Base-by-base conservation (phyloP, 2,113 vertebrate genomes). In the Lycaon pictus region DNA sequence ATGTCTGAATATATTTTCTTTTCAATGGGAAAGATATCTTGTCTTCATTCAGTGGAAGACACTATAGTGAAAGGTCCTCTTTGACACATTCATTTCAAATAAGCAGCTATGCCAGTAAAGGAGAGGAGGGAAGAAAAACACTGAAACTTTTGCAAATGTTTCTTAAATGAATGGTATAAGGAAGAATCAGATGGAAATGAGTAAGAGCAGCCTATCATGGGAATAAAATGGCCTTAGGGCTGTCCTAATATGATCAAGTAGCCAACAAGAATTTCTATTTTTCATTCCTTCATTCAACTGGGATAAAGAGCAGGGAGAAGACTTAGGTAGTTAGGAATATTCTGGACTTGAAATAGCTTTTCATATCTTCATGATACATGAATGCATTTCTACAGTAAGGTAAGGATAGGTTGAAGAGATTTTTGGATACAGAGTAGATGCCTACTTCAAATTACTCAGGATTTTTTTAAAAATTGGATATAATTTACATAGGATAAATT, bases 201-300 rank as follows among this genome's bases (percentile, higher is more conserved):
- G 22, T 43, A 76, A 87, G 11, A 7, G 62, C 12, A 79, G 22
- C 20, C n/a, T 84, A 29, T 85, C 32, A 88, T n/a, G 62, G 55
- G 51, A 93, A 67, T 0, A 67, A 56, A 86, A 86, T 37, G 67
- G 43, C 82, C 76, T 76, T 37, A 67, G 12, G 81, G 29, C 10
- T 83, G 17, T 77, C 62, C n/a, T 83, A 32, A 77, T 32, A 77
- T 67, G 35, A 83, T 19, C 16, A 32, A 67, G 11, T 12, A 91
- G 43, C 11, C 55, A 94, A 94, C 25, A 62, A 72, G 48, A 37
- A 62, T 83, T 97, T 86, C 63, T 95, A 51, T 58, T 86, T 69
- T 86, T 84, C 29, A 92, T 72, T 93, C 35, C 29, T 32, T 74
- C 53, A 55, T 56, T 94, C 67, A 48, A 25, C 35, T 69, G 51